phyloP scores from a whole-genome alignment of 37 sponge, comb jelly and placozoan species.

The Agelas oroides region DNA sequence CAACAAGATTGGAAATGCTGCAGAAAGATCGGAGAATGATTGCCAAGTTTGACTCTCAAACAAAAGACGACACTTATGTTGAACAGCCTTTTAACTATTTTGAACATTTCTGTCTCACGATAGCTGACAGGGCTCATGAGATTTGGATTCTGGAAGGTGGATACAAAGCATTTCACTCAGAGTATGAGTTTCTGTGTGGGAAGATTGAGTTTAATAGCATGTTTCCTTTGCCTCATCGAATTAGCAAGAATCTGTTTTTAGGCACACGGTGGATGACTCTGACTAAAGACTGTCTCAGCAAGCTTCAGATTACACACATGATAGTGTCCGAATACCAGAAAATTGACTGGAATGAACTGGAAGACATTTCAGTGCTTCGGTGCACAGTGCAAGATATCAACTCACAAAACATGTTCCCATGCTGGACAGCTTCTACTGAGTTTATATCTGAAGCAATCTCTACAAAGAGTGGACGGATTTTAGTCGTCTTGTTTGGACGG shows the following conservation, averaged over 20 bases:
- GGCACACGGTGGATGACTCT: constrained; percentile 63
- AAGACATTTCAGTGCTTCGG: constrained; percentile 29
- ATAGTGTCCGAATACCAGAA: constrained; percentile 42
- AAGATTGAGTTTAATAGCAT: constrained; percentile 38
- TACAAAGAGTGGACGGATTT: constrained; percentile 13
- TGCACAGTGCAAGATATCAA: constrained; percentile 57
- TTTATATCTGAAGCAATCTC: constrained; percentile 42
- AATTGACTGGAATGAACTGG: constrained; percentile 53
- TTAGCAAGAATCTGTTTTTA: constrained; percentile 51
- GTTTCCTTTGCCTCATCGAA: constrained; percentile 71
- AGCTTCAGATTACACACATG: constrained; percentile 70
- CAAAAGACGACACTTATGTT: neutral
- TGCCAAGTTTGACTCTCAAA: neutral
- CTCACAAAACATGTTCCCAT: constrained; percentile 46
- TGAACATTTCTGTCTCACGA: constrained; percentile 65
- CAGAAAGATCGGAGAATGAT: constrained; percentile 37
- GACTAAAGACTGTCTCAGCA: constrained; percentile 6
- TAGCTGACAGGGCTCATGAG: constrained; percentile 56
- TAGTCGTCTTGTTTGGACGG: constrained; percentile 66
- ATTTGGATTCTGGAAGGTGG: constrained; percentile 73
- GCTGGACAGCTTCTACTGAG: constrained; percentile 54
- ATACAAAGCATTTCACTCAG: constrained; percentile 45
- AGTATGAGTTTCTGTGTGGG: constrained; percentile 73
- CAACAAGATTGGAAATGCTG: constrained; percentile 26
- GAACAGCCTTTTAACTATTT: constrained; percentile 51